Base-by-base conservation (phyloP, 2,797 vertebrate species). In the Alcedo quadribrachys region DNA sequence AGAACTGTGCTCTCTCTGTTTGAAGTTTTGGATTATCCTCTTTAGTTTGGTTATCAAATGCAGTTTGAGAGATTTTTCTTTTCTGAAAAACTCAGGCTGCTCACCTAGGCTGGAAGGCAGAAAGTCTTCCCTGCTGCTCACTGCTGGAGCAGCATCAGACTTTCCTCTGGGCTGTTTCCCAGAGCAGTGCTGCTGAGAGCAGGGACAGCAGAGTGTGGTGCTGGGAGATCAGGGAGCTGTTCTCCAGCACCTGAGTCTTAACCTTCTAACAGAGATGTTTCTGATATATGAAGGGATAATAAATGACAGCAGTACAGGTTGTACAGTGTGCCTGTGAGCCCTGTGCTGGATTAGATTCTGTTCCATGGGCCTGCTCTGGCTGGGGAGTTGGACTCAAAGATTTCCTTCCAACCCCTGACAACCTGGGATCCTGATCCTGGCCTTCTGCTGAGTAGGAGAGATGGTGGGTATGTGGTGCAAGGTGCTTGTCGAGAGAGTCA, bases 141-240 rank as follows among this genome's bases (percentile, higher is more conserved):
- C 14, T 12, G 0, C 27, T 25, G 8, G 8, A 28, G 30, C 55
- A 32, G 27, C 13, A 2, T 0, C 7, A 20, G 51, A 16, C 4
- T 22, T 20, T 40, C 11, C 2, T 2, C 33, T 24, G 33, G 27
- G 13, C 21, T 25, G 25, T 4, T 28, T 43, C 33, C 60, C 7
- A 1, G 10, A 12, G 12, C 6, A 6, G 12, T 2, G 7, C 25
- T 50, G 67, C 50, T 33, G 33, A 2, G 4, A 1, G 0, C 24
- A 2, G 2, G 27, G 66, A 7, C 22, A 3, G 11, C 6, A 0
- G 0, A 8, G 32, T 11, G 51, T 21, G 25, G 17, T 5, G 15
- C 57, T 10, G 51, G 9, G 22, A 9, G 27, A 5, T 0, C 4
- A 0, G 6, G 12, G 60, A 66, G 33, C 67, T 48, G 70, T 40